phyloP scores from a whole-genome alignment of 1,140 invertebrate genomes.

The Cherax destructor region DNA sequence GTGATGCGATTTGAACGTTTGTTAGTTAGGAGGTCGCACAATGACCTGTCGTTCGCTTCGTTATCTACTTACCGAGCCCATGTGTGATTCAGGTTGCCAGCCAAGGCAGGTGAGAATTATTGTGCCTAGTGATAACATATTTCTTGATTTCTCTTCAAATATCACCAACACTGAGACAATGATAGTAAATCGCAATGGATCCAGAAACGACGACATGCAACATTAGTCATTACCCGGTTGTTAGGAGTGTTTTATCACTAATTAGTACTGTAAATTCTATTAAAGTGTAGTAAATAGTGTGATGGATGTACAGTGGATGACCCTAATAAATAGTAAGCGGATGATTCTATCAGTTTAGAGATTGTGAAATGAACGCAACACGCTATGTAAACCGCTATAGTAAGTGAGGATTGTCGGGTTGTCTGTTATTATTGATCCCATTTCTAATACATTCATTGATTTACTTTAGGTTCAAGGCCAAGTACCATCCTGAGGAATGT shows the following conservation, averaged over 20 bases:
- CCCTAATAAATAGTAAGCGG: conserved; percentile 8
- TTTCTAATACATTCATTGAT: conserved; percentile 62
- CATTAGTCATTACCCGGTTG: conserved; percentile 18
- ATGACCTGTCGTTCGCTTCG: conserved; percentile 57
- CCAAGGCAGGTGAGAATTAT: conserved; percentile 49
- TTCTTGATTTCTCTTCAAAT: conserved; percentile 13
- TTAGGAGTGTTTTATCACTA: conserved; percentile 1
- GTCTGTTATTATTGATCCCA: not conserved
- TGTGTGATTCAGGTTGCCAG: conserved; percentile 39
- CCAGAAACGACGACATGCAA: conserved; percentile 27
- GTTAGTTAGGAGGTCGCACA: conserved; percentile 68
- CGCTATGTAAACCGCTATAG: conserved; percentile 5
- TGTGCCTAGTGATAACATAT: conserved; percentile 43
- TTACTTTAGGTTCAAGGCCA: conserved; percentile 94
- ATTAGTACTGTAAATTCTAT: conserved; percentile 10
- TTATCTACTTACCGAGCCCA: conserved; percentile 1
- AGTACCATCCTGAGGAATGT: conserved; percentile 98
- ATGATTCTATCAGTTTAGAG: conserved; percentile 5
- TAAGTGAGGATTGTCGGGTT: conserved; percentile 20
- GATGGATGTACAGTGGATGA: conserved; percentile 15
- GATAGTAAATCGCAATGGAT: conserved; percentile 23
- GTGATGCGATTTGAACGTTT: conserved; percentile 66
- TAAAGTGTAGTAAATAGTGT: conserved; percentile 10
- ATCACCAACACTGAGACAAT: not conserved
- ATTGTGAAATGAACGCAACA: not conserved